Conservation (phyloP, 2,888 invertebrate genomes). For the Alcis repandata region DNA sequence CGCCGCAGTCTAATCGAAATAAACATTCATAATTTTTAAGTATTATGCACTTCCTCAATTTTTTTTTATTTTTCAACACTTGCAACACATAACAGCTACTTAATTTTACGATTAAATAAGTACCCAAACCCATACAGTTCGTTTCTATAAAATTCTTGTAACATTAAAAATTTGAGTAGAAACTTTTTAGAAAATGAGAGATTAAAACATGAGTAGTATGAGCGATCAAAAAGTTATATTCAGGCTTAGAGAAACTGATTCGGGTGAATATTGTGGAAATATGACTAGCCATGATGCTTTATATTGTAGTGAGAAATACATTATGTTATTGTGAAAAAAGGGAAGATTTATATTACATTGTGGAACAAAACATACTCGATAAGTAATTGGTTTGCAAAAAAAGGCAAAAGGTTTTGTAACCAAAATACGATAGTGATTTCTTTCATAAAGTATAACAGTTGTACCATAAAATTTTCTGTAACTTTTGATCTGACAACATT, state of each 20-base stretch:
- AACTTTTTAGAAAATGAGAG: background rate
- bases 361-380: no score
- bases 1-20: conserved; percentile 22
- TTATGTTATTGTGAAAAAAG: no score
- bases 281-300: background rate
- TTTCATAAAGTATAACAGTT: no score
- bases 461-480: no score
- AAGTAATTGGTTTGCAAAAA: no score
- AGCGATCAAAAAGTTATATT: no score
- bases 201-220: background rate
- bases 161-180: background rate
- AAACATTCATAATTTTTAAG: conserved; percentile 55
- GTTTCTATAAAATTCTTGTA: conserved; percentile 2
- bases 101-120: conserved; percentile 61
- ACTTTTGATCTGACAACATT: no score
- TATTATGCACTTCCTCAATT: conserved; percentile 71
- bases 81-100: conserved; percentile 57
- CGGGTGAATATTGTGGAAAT: background rate
- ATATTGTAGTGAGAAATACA: no score
- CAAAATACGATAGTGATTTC: no score
- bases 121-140: conserved; percentile 60
- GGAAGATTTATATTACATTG: no score
- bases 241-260: background rate
- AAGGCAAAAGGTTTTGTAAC: no score
- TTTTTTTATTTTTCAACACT: conserved; percentile 56